A percentile compares a stretch with the other conserved stretches of the same genome.
phyloP scores from a whole-genome alignment of 2,113 vertebrate species.

The Telmatochromis sp. region DNA sequence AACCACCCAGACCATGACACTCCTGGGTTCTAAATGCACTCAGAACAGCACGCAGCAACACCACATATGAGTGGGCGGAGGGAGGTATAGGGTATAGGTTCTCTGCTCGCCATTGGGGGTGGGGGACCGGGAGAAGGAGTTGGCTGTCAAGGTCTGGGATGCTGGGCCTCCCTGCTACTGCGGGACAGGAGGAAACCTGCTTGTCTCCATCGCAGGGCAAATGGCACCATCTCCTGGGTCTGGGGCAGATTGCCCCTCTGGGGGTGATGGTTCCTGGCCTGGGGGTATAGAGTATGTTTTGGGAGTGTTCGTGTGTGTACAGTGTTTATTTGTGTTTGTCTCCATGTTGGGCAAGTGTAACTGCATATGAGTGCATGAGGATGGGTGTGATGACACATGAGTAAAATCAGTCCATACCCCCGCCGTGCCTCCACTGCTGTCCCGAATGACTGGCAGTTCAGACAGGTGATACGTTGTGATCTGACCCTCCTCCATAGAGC shows the following conservation, averaged over 20 bases:
- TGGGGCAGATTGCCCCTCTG: fast-evolving
- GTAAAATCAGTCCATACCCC: not conserved
- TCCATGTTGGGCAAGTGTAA: fast-evolving
- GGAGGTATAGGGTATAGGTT: not conserved
- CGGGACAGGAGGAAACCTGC: fast-evolving
- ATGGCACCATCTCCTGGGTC: fast-evolving
- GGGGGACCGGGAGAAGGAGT: not conserved
- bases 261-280: not conserved
- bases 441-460: not conserved
- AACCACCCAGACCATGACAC: no score
- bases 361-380: not conserved
- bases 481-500: not conserved
- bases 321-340: not conserved
- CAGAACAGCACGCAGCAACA: fast-evolving
- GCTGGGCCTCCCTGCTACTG: not conserved
- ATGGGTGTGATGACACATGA: fast-evolving
- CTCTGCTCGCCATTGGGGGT: not conserved
- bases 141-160: fast-evolving
- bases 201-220: fast-evolving
- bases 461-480: not conserved
- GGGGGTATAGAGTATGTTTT: fast-evolving
- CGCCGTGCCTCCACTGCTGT: fast-evolving
- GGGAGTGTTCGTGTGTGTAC: fast-evolving
- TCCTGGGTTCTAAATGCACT: not conserved
- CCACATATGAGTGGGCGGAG: not conserved